A percentile compares a stretch with the other conserved stretches of the same genome.
These are phyloP conservation scores for Erithacus rubecula DNA, from an alignment of 2,797 vertebrate species.

Conservation along the genomic window DNA sequence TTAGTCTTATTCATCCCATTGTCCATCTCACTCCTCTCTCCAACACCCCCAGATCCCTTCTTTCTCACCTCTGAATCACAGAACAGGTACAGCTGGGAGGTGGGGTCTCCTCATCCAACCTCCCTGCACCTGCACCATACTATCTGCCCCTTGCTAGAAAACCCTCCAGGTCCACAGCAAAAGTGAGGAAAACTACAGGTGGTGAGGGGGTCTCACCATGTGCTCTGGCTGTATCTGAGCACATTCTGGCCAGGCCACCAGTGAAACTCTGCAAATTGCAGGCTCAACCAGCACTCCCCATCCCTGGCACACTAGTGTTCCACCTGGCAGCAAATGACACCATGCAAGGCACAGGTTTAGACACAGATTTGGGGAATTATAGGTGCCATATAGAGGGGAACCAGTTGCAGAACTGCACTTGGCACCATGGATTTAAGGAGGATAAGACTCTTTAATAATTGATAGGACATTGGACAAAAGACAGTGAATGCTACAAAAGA, in stretches of 20 bases:
- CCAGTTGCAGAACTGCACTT: not conserved
- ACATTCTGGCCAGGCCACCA: not conserved
- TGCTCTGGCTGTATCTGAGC: not conserved
- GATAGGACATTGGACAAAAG: not conserved
- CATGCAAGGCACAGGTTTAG: not conserved
- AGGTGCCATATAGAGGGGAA: not conserved
- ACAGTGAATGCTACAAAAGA: not conserved
- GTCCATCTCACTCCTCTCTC: not conserved
- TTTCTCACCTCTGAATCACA: not conserved
- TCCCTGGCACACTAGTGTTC: not conserved
- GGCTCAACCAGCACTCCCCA: not conserved
- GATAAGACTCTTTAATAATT: not conserved
- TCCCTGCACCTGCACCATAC: not conserved
- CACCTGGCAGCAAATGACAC: not conserved
- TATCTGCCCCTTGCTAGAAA: not conserved
- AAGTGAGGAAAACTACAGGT: not conserved
- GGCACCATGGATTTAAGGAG: not conserved
- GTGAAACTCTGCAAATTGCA: accelerated
- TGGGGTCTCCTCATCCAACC: not conserved
- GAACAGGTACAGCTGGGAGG: not conserved
- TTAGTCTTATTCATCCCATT: not conserved
- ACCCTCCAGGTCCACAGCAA: not conserved
- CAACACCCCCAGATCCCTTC: not conserved
- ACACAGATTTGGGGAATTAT: not conserved
- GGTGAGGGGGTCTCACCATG: accelerated